Evolutionary conservation across 2,113 vertebrate species (phyloP).

Genomic region (Oophaga pumilio): DNA sequence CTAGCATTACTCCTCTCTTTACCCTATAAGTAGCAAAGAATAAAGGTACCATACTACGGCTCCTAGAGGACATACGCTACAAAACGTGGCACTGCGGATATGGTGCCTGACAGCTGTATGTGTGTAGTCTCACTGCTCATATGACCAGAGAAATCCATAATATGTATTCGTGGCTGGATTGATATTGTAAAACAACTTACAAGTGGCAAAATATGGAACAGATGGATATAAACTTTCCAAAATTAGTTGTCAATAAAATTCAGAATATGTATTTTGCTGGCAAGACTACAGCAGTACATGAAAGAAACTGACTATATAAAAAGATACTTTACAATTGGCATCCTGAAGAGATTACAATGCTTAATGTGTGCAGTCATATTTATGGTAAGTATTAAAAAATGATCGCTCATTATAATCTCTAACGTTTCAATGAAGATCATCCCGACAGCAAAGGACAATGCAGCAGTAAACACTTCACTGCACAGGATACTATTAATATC

Average conservation of each 20-base stretch:
- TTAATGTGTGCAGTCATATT: background rate
- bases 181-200: background rate
- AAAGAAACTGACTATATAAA: background rate
- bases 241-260: background rate
- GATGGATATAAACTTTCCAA: background rate
- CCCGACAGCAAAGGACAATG: background rate
- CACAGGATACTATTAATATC: too few relatives aligned
- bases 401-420: background rate
- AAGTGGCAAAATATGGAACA: too few relatives aligned
- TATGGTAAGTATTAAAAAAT: background rate
- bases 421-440: background rate
- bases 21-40: background rate
- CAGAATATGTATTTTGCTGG: background rate
- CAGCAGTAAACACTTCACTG: background rate
- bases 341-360: too few relatives aligned
- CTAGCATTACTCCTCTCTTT: background rate
- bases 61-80: background rate
- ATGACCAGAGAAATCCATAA: background rate
- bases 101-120: background rate
- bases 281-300: background rate
- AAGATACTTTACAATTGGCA: background rate
- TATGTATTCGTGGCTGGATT: background rate
- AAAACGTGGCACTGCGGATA: background rate
- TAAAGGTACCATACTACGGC: background rate
- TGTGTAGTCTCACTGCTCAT: slow-evolving; percentile 7